Conservation (phyloP, 2,113 vertebrate species). For the Misgurnus mizolepis region DNA sequence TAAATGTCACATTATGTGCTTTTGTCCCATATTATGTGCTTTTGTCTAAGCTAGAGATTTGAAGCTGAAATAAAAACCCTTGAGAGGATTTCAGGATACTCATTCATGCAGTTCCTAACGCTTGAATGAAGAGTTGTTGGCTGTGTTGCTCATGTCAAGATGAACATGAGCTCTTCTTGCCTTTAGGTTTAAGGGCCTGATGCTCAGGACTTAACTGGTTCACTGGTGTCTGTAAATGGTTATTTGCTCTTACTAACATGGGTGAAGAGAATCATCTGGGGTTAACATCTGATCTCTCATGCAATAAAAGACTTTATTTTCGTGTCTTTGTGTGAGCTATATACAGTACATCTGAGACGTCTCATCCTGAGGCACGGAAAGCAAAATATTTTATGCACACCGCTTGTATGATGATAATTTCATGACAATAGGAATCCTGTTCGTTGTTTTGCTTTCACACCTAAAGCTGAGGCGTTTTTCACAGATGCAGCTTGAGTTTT, state of each 20-base stretch:
- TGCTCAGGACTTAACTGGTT: constrained; percentile 11
- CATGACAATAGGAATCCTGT: too few relatives aligned
- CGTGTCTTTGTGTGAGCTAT: not conserved
- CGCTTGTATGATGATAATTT: too few relatives aligned
- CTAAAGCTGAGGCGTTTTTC: too few relatives aligned
- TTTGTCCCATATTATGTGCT: too few relatives aligned
- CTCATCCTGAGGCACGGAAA: not conserved
- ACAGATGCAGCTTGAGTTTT: too few relatives aligned
- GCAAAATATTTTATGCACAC: too few relatives aligned
- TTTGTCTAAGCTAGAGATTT: not conserved
- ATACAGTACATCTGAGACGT: not conserved
- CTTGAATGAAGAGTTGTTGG: not conserved
- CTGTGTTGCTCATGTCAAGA: not conserved
- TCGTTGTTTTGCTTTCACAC: too few relatives aligned
- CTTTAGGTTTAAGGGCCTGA: not conserved
- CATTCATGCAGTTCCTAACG: not conserved
- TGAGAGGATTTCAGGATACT: not conserved
- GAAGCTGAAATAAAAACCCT: not conserved
- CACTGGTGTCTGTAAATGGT: constrained; percentile 6
- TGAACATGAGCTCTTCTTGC: constrained; percentile 1
- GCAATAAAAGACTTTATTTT: not conserved
- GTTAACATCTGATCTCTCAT: constrained; percentile 15
- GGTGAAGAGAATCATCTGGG: constrained; percentile 1
- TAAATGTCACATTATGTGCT: too few relatives aligned
- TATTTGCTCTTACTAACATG: constrained; percentile 21